These are phyloP conservation scores for Tenualosa thibaudeaui DNA, from an alignment of 2,797 vertebrate genomes.

Conservation along the genomic window DNA sequence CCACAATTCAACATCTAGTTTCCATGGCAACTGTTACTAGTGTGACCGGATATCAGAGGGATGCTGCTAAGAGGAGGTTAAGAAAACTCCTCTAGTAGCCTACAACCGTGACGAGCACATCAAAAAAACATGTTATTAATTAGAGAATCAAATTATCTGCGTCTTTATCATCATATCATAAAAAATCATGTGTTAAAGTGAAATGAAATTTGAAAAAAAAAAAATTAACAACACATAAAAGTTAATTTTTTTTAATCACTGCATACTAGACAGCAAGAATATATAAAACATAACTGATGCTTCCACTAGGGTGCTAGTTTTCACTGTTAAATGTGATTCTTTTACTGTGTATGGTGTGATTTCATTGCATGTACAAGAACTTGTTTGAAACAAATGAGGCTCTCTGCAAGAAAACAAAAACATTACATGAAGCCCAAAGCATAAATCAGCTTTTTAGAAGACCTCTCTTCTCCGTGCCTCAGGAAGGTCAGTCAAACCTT, in stretches of 20 bases:
- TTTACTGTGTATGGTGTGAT: not conserved
- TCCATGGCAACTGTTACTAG: constrained; percentile 66
- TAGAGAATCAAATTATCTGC: not conserved
- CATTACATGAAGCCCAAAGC: not conserved
- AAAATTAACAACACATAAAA: not conserved
- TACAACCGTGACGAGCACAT: not conserved
- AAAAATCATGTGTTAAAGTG: no score
- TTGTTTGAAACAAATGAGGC: not conserved
- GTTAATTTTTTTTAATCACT: not conserved
- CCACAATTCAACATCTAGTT: constrained; percentile 68
- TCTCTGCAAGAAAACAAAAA: not conserved
- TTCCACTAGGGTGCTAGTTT: not conserved
- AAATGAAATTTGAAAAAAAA: no score
- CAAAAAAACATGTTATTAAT: not conserved
- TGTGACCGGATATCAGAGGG: constrained; percentile 44
- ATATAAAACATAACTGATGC: not conserved
- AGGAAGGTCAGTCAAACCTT: constrained; percentile 74
- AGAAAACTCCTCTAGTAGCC: not conserved
- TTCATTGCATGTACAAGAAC: not conserved
- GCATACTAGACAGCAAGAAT: not conserved
- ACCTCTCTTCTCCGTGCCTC: constrained; percentile 66
- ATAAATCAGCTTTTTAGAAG: constrained; percentile 48
- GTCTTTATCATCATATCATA: not conserved
- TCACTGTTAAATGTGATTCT: not conserved
- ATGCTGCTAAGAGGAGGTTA: constrained; percentile 33